Evolutionary conservation across 2,797 vertebrate genomes (phyloP), one percentile per base, ranked within the genome.

Genomic region (Cetoscarus ocellatus): DNA sequence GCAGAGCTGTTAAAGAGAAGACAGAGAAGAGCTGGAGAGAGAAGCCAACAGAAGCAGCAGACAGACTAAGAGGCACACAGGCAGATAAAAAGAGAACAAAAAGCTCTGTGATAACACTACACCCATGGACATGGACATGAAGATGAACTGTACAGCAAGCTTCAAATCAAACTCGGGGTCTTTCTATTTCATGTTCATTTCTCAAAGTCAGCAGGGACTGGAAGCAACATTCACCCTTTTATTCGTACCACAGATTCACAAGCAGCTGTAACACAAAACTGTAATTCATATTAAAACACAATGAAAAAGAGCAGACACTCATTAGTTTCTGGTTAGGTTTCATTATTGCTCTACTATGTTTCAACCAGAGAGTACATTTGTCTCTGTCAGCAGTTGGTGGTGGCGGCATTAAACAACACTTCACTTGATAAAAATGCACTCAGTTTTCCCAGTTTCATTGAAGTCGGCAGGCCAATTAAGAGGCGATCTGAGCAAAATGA

Each of bases 121-220:
- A 75, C 58, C 77, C 64, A 73, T 69, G 59, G 74, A 85, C 79
- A 79, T 74, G 71, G 69, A 79, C 73, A 78, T 61, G 56, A 53
- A 27, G 39, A 65, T 67, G 64, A 86, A 85, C 67, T 70, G 56
- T 61, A 76, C 75, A 49, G 65, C 36, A 3, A 68, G 72, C 56
- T 74, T 79, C 67, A 75, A 81, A 83, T 90, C 85, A 85, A 70
- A 77, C 61, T 59, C 75, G 61, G 52, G 35, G 64, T 73, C 76
- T 86, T 85, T 72, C 74, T 85, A 78, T 86, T 78, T 88, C 82
- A 85, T 87, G 60, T 83, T 79, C 40, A 62, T 65, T 50, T 60
- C 60, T 86, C 79, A 83, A 80, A 75, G 76, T 85, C 78, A 67
- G 73, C 27, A 17, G 79, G 54, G 79, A 80, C 77, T 63, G 78